Evolutionary conservation across 2,888 invertebrate species (phyloP).

Genomic region (Cetonia aurata): DNA sequence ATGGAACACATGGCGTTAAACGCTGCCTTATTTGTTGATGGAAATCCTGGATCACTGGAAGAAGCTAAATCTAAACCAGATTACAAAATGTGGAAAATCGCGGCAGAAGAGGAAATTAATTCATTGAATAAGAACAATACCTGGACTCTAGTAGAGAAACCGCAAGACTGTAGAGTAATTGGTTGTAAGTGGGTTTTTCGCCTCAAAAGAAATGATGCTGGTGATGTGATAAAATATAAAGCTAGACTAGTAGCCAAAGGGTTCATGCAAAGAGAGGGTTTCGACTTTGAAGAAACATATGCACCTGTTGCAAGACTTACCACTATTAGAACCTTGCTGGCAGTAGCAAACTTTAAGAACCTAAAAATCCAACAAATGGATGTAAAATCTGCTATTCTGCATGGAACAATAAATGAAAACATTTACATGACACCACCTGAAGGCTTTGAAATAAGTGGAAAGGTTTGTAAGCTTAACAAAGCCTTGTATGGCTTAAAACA

Average conservation of each 20-base stretch:
- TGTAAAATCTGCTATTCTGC: constrained; percentile 9
- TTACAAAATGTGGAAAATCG: constrained; percentile 2
- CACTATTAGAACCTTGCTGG: constrained; percentile 51
- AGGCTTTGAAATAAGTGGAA: constrained; percentile 55
- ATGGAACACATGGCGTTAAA: constrained; percentile 7
- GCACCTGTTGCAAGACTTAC: constrained; percentile 54
- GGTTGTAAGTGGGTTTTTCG: constrained; percentile 22
- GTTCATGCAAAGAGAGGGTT: constrained; percentile 52
- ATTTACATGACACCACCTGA: constrained; percentile 58
- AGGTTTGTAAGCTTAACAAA: constrained; percentile 57
- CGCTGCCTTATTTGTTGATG: constrained; percentile 13
- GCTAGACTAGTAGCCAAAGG: constrained; percentile 54
- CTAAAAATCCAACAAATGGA: constrained; percentile 13
- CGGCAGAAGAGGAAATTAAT: constrained; percentile 14
- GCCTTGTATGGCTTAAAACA: constrained; percentile 62
- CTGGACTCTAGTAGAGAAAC: constrained; percentile 18
- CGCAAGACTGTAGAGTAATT: constrained; percentile 13
- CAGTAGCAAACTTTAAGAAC: constrained; percentile 37
- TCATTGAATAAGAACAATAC: constrained; percentile 24
- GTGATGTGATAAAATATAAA: constrained; percentile 48
- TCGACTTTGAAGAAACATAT: constrained; percentile 55
- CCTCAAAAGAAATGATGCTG: constrained; percentile 8
- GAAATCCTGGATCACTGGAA: neutral
- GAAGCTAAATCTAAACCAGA: neutral
- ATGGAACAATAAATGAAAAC: constrained; percentile 1